phyloP scores from a whole-genome alignment of 1,140 invertebrate species.

The Sipha flava region DNA sequence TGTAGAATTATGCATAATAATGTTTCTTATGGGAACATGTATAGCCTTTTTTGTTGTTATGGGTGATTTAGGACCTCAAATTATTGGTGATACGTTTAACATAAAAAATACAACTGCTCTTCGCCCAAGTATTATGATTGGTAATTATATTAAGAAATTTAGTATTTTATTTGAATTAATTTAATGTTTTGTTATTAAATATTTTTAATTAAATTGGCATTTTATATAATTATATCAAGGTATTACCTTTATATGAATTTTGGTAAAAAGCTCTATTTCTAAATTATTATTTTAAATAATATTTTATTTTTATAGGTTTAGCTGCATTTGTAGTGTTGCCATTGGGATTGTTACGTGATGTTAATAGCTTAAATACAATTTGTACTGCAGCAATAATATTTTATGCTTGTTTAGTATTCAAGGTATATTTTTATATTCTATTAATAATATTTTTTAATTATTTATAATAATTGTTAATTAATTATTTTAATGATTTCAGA shows the following conservation, averaged over 20 bases:
- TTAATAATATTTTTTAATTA: neutral
- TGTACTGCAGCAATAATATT: constrained; percentile 83
- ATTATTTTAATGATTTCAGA: constrained; percentile 45
- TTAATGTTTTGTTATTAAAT: neutral
- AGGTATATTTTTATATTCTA: constrained; percentile 52
- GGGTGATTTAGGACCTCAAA: constrained; percentile 86
- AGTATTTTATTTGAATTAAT: too few relatives aligned
- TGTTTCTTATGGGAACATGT: constrained; percentile 86
- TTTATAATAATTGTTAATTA: neutral
- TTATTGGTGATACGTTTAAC: constrained; percentile 71
- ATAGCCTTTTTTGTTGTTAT: constrained; percentile 97
- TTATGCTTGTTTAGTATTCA: constrained; percentile 78
- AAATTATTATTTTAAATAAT: neutral
- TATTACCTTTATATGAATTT: too few relatives aligned
- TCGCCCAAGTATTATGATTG: constrained; percentile 50
- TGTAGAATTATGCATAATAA: constrained; percentile 87
- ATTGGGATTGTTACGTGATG: constrained; percentile 78
- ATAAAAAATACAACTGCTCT: constrained; percentile 63
- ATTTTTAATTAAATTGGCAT: neutral
- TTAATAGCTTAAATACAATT: constrained; percentile 79
- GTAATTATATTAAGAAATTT: constrained; percentile 36
- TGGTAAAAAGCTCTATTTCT: too few relatives aligned
- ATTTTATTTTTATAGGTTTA: constrained; percentile 45
- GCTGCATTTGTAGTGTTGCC: constrained; percentile 82
- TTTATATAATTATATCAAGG: too few relatives aligned